These are phyloP conservation scores for Phocides pigmalion DNA, from an alignment of 1,140 invertebrate species.

Conservation along the genomic window DNA sequence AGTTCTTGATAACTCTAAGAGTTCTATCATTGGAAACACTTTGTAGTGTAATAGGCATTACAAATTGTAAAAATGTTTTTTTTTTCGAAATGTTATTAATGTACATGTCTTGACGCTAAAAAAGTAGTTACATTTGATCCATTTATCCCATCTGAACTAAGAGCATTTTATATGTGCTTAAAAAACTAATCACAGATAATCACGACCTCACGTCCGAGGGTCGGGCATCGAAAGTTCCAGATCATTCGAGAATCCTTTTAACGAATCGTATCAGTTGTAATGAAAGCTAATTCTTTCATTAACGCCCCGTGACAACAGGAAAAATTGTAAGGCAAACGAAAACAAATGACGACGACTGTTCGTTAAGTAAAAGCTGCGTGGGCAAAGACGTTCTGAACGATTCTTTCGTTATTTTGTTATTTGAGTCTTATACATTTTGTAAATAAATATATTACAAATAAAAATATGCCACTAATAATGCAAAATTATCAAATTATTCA, in stretches of 20 bases:
- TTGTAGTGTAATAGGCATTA: too few relatives aligned
- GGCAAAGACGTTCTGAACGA: constrained; percentile 5
- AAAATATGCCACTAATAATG: too few relatives aligned
- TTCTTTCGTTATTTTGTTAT: not conserved
- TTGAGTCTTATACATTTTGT: not conserved
- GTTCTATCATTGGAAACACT: too few relatives aligned
- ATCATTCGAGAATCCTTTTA: constrained; percentile 78
- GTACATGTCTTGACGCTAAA: too few relatives aligned
- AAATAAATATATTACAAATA: too few relatives aligned
- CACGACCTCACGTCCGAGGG: constrained; percentile 60
- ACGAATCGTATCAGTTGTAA: constrained; percentile 79
- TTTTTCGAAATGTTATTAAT: too few relatives aligned
- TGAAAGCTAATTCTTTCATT: constrained; percentile 84
- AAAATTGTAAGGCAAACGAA: constrained; percentile 74
- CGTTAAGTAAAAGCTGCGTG: constrained; percentile 19
- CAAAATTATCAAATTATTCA: too few relatives aligned
- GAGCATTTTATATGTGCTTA: constrained; percentile 41
- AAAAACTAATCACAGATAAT: constrained; percentile 72
- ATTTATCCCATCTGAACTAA: constrained; percentile 17
- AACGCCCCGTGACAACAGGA: constrained; percentile 77
- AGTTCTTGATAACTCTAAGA: too few relatives aligned
- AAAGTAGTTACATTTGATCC: not conserved
- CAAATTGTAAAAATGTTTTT: too few relatives aligned
- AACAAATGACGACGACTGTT: constrained; percentile 57
- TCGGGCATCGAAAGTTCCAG: constrained; percentile 65